Conservation (phyloP, 1,140 invertebrate genomes). For the Platyura marginata region DNA sequence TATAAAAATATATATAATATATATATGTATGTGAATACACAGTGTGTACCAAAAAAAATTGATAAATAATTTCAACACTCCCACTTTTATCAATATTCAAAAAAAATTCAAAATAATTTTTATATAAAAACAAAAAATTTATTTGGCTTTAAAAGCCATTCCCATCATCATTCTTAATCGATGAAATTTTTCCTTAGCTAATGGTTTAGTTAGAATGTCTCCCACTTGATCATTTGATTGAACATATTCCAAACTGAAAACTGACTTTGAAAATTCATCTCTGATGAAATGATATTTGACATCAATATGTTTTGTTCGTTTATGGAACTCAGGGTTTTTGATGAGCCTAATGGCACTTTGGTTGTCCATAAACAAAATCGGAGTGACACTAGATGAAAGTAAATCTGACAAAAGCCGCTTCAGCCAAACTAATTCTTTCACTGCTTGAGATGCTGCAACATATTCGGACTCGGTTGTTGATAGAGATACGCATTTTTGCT, state of each 20-base stretch:
- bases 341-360: constrained; percentile 11
- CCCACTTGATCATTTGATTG: constrained; percentile 8
- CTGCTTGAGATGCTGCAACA: constrained; percentile 13
- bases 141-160: too few species aligned
- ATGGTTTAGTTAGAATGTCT: constrained; percentile 13
- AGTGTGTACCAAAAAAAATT: too few species aligned
- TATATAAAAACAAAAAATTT: too few species aligned
- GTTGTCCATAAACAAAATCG: constrained; percentile 8
- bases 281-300: constrained; percentile 9
- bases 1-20: too few species aligned
- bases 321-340: constrained; percentile 8
- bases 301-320: constrained; percentile 11
- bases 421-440: constrained; percentile 11
- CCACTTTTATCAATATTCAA: too few species aligned
- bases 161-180: background rate
- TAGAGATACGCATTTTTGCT: constrained; percentile 10
- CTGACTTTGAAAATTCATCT: constrained; percentile 7
- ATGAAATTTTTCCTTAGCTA: background rate
- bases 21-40: too few species aligned
- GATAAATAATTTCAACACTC: too few species aligned
- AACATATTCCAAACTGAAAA: constrained; percentile 7
- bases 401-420: background rate
- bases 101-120: too few species aligned
- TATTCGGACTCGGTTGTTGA: constrained; percentile 24
- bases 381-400: background rate